Evolutionary conservation across 2,888 invertebrate genomes (phyloP).

Genomic region (Luperina testacea): DNA sequence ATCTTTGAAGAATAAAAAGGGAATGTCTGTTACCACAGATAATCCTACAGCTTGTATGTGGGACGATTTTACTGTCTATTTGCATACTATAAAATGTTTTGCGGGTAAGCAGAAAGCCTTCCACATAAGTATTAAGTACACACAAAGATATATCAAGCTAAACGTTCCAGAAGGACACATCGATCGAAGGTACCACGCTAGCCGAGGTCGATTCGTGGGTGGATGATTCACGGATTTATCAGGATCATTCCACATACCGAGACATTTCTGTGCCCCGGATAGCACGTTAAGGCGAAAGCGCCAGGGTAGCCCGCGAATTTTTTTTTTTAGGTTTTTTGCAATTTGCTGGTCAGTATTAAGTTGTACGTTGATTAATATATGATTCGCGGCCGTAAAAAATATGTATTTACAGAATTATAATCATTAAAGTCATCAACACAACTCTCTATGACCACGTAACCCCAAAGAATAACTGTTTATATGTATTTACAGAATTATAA

Average conservation of each 20-base stretch:
- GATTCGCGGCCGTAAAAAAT: no score
- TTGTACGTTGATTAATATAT: no score
- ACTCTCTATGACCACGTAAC: no score
- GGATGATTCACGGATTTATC: background rate
- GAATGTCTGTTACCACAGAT: conserved; percentile 3
- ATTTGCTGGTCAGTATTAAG: no score
- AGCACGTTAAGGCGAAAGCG: no score
- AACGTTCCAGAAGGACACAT: background rate
- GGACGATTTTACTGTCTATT: background rate
- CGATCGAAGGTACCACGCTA: background rate
- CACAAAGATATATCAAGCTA: background rate
- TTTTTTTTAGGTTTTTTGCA: no score
- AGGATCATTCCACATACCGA: background rate
- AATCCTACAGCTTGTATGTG: conserved; percentile 5
- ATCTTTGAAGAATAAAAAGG: conserved; percentile 15
- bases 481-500: no score
- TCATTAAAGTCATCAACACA: no score
- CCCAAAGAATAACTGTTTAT: no score
- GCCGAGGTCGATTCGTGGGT: background rate
- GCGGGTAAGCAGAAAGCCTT: background rate
- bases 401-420: no score
- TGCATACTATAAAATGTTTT: conserved; percentile 6
- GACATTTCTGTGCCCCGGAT: background rate
- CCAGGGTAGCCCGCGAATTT: no score
- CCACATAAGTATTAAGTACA: background rate